Percentiles rank a stretch among this genome's conserved stretches.
phyloP scores from a whole-genome alignment of 2,888 invertebrate genomes.

The Drosophila algonquin region DNA sequence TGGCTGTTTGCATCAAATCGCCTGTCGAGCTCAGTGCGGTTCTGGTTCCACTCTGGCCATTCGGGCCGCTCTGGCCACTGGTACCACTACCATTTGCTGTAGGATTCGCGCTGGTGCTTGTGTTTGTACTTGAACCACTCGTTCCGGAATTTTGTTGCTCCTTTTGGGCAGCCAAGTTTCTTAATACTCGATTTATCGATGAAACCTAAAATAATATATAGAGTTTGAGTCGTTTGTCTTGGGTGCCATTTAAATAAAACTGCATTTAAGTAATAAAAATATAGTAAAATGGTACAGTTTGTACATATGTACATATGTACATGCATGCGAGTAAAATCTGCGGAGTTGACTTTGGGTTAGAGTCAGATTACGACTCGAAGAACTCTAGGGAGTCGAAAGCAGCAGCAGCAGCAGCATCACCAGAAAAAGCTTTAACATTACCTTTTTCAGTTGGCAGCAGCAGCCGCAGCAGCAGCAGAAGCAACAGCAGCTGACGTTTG shows the following conservation, averaged over 20 bases:
- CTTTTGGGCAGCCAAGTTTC: conserved; percentile 98
- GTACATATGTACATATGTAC: neutral
- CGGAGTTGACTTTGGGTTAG: neutral
- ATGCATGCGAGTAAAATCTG: neutral
- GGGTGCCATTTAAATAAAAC: too few relatives aligned
- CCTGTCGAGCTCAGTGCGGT: conserved; percentile 20
- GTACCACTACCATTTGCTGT: conserved; percentile 37
- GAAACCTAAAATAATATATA: conserved; percentile 70
- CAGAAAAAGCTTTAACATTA: conserved; percentile 26
- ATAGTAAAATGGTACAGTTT: neutral
- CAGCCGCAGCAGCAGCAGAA: conserved; percentile 1
- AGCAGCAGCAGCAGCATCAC: conserved; percentile 3
- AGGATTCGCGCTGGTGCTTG: conserved; percentile 31
- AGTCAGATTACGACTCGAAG: conserved; percentile 1
- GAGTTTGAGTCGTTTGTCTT: neutral
- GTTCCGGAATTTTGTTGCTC: conserved; percentile 84
- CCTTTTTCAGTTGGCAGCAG: conserved; percentile 14
- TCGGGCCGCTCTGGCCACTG: conserved; percentile 11
- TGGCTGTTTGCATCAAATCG: conserved; percentile 72
- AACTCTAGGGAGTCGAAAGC: neutral
- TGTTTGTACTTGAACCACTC: conserved; percentile 18
- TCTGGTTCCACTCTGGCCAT: conserved; percentile 6
- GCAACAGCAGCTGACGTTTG: conserved; percentile 39
- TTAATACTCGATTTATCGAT: conserved; percentile 95
- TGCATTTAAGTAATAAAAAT: too few relatives aligned